phyloP scores from a whole-genome alignment of 2,113 vertebrate genomes.

The Trochalopteron elliotii region DNA sequence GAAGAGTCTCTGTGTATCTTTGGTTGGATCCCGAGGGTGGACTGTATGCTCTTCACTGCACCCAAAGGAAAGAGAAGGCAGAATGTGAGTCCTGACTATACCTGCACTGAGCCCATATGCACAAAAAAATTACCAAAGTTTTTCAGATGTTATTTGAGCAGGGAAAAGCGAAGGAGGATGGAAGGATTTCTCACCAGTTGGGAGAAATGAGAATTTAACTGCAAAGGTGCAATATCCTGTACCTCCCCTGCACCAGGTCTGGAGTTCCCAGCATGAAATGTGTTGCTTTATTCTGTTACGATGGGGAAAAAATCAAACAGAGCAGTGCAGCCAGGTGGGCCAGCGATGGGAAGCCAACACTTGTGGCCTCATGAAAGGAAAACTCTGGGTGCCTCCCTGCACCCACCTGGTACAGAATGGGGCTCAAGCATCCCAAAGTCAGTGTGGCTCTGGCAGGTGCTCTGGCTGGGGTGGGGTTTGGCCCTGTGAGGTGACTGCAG shows the following conservation, averaged over 20 bases:
- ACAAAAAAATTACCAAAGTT: not conserved
- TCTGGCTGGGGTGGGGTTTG: rapidly evolving
- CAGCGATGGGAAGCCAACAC: not conserved
- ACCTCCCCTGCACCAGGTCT: not conserved
- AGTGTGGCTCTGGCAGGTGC: not conserved
- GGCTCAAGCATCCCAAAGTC: not conserved
- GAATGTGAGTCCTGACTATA: not conserved
- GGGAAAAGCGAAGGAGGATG: not conserved
- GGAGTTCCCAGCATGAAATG: not conserved
- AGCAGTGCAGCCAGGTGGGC: rapidly evolving
- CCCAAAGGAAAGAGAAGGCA: not conserved
- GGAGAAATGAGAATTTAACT: not conserved
- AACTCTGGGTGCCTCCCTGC: rapidly evolving
- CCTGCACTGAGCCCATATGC: rapidly evolving
- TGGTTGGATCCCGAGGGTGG: not conserved
- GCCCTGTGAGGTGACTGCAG: rapidly evolving
- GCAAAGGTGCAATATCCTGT: not conserved
- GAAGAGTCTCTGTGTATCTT: not conserved
- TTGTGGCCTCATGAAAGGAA: not conserved
- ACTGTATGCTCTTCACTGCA: not conserved
- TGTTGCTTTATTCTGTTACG: not conserved
- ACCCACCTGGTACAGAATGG: rapidly evolving
- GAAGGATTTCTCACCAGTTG: not conserved
- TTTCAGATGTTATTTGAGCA: not conserved
- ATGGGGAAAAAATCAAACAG: not conserved